Evolutionary conservation across 2,888 invertebrate genomes (phyloP), one percentile per base, ranked within the genome.

Genomic region (Xestia sexstrigata): DNA sequence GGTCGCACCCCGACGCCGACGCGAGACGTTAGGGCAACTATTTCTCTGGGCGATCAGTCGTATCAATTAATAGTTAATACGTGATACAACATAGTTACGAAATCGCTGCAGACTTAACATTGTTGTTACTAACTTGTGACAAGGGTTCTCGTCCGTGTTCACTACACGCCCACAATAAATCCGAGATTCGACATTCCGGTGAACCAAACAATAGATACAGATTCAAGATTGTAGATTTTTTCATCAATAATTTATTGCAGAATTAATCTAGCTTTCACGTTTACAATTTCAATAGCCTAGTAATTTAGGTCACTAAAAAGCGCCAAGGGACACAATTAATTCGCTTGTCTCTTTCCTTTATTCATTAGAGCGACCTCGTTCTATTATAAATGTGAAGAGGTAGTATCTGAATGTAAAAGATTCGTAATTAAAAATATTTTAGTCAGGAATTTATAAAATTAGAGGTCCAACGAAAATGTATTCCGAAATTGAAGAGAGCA

Each of bases 71-170:
- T 70, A 60, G 73, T 72, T 75, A 58, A 76, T 70, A 79, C 49
- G 65, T 72, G 80, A 60, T 52, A 70, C 17, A 35, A 68, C 69
- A 75, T 68, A 70, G 65, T 63, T 72, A n/a, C 60, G 45, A 26
- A 72, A 78, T 87, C 58, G 30, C 60, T 71, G 72, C 62, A 45
- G 75, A 87, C 65, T 78, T 74, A 66, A 58, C 58, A 74, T 80
- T 78, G 76, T 74, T 72, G 69, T 81, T 47, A 69, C 55, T n/a
- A 73, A 87, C 74, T 87, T 73, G 65, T 81, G 83, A 77, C 73
- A 75, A 77, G 84, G 78, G 81, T 87, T 73, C 67, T 66, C 52
- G 70, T 68, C 60, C 66, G 30, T 72, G 69, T 55, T 80, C 42
- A 69, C 65, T 70, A 80, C 49, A 58, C 20, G 55, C 55, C 65